A percentile compares a stretch with the other conserved stretches of the same genome.
Conservation (phyloP, 2,888 invertebrate species). For the Auanema sp. region DNA sequence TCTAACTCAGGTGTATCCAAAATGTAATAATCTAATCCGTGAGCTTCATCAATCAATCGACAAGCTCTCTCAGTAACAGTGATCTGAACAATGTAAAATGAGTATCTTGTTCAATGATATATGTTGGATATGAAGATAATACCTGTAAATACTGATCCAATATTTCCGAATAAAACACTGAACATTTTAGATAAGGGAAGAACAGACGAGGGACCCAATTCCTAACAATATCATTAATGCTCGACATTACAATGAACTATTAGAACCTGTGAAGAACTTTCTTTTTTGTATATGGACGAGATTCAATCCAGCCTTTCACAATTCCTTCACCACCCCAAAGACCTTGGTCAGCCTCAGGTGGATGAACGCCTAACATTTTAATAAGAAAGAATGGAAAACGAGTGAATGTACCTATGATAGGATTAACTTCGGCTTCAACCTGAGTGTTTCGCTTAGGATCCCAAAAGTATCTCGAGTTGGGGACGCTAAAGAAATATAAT, state of each 20-base stretch:
- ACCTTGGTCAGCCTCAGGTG: constrained; percentile 80
- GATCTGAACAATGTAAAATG: no score
- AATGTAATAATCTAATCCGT: constrained; percentile 92
- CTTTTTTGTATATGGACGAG: constrained; percentile 55
- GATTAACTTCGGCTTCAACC: constrained; percentile 47
- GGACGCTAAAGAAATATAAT: constrained; percentile 39
- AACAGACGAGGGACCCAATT: constrained; percentile 80
- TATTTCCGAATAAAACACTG: constrained; percentile 75
- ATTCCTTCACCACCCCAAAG: constrained; percentile 96
- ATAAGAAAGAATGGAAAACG: constrained; percentile 20
- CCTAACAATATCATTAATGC: constrained; percentile 6
- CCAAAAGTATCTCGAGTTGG: constrained; percentile 39
- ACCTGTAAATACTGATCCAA: constrained; percentile 55
- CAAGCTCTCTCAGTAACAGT: constrained; percentile 83
- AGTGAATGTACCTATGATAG: constrained; percentile 31
- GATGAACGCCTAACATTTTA: constrained; percentile 73
- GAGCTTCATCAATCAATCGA: constrained; percentile 81
- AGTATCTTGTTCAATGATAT: not conserved
- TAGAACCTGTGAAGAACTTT: constrained; percentile 54
- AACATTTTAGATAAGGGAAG: constrained; percentile 80
- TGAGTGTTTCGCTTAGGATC: constrained; percentile 48
- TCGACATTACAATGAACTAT: not conserved
- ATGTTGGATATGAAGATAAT: not conserved
- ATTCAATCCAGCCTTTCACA: constrained; percentile 77
- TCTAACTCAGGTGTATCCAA: constrained; percentile 89